phyloP scores from a whole-genome alignment of 2,888 invertebrate species.

The Xylota segnis region DNA sequence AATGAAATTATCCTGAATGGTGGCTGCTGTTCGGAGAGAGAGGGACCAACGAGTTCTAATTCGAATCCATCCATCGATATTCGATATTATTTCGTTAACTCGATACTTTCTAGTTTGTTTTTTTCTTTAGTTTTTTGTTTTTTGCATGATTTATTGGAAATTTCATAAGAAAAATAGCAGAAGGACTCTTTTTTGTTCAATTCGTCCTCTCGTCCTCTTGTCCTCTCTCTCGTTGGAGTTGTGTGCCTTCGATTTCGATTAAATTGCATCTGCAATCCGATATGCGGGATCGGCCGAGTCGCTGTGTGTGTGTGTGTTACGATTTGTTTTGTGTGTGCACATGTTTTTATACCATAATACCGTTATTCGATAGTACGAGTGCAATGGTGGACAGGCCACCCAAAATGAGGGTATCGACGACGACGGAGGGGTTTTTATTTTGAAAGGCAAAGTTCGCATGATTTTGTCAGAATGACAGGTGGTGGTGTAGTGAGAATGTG shows the following conservation, averaged over 20 bases:
- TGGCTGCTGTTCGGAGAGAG: slow-evolving; percentile 37
- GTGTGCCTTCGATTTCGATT: slow-evolving; percentile 70
- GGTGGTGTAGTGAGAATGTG: slow-evolving; percentile 15
- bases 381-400: slow-evolving; percentile 57
- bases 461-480: slow-evolving; percentile 39
- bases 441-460: neutral
- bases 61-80: slow-evolving; percentile 77
- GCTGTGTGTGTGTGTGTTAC: slow-evolving; percentile 38
- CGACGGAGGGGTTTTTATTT: slow-evolving; percentile 8
- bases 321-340: slow-evolving; percentile 61
- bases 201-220: neutral
- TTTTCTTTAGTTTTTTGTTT: too few relatives aligned
- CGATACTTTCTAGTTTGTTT: slow-evolving; percentile 82
- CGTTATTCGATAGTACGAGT: slow-evolving; percentile 57
- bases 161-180: slow-evolving; percentile 67
- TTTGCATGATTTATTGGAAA: slow-evolving; percentile 76
- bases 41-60: slow-evolving; percentile 42
- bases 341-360: slow-evolving; percentile 39
- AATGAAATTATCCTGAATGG: slow-evolving; percentile 73
- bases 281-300: slow-evolving; percentile 54
- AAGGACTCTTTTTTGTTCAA: slow-evolving; percentile 43
- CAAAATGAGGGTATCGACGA: slow-evolving; percentile 47
- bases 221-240: neutral
- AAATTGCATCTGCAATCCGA: slow-evolving; percentile 75
- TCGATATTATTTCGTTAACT: slow-evolving; percentile 83